These are phyloP conservation scores for Lucilia sericata DNA, from an alignment of 1,140 invertebrate genomes.

Conservation along the genomic window DNA sequence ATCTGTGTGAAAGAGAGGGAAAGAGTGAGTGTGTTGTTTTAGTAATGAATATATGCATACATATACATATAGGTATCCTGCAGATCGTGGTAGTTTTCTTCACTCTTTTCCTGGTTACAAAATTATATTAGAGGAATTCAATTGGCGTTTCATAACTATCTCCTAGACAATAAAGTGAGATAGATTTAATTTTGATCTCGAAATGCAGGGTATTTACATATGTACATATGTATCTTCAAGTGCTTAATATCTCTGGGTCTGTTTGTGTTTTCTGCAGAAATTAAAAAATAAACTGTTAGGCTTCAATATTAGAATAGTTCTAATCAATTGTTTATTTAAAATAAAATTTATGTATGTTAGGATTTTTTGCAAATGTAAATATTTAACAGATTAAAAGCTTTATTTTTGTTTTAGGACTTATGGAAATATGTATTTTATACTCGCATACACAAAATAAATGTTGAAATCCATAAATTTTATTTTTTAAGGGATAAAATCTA, in stretches of 20 bases:
- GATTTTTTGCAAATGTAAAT: constrained; percentile 17
- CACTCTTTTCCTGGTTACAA: no score
- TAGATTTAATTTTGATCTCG: no score
- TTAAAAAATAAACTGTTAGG: background rate
- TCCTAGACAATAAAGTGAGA: no score
- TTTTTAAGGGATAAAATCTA: background rate
- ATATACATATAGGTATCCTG: no score
- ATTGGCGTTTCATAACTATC: no score
- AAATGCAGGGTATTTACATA: background rate
- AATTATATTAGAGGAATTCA: no score
- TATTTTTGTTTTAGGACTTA: background rate
- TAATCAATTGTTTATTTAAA: constrained; percentile 30
- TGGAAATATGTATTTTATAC: background rate
- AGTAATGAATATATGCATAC: background rate
- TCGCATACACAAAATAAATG: background rate
- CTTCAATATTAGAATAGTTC: constrained; percentile 1
- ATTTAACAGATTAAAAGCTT: constrained; percentile 27
- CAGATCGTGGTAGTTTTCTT: no score
- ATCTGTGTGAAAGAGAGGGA: background rate
- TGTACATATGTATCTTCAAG: background rate
- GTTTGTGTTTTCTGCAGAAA: background rate
- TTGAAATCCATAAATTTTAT: background rate
- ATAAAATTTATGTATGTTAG: background rate
- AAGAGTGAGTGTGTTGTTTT: background rate
- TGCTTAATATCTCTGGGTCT: background rate